Evolutionary conservation across 2,888 invertebrate genomes (phyloP), one percentile per base, ranked within the genome.

Genomic region (Mythimna ferrago): DNA sequence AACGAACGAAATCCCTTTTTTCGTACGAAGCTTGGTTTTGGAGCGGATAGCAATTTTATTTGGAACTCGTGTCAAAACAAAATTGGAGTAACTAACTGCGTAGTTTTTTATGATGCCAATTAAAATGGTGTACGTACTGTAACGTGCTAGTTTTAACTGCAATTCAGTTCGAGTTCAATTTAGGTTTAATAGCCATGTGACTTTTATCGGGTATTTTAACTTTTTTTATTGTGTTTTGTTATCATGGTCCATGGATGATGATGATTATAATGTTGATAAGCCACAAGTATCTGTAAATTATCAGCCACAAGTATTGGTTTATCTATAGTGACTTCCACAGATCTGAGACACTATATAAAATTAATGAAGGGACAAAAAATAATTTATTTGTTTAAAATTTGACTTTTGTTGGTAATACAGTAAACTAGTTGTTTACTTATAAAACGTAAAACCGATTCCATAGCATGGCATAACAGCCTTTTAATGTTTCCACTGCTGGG

Each of bases 1-100:
- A 78, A 86, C 87, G 89, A 89, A 88, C 82, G 80, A 89, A 92
- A 91, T 92, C 90, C 87, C 83, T 86, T 89, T 90, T 78, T 80
- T 65, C 85, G 78, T 87, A 77, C 72, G 73, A 62, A 62, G 72
- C 71, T 73, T 76, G 73, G 75, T 82, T 84, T 83, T 76, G 66
- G 71, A 54, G 58, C 35, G 64, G 76, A 76, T 71, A 78, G 83
- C 87, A 88, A 85, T 88, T 88, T 85, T 82, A 83, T 85, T 86
- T 78, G 80, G 80, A 81, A 83, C 76, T 88, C 84, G 81, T 84
- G 88, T 84, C 87, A 87, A 89, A 87, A 87, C 85, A 87, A 89
- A 87, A 83, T 80, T 82, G 78, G 76, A 78, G 79, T 83, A 48
- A 80, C 81, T 82, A 81, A 82, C 81, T 56, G 70, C 63, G 71